Evolutionary conservation across 64 coral and sea anemone species (phyloP), one percentile per base, ranked within the genome.

Genomic region (Montipora foliosa): DNA sequence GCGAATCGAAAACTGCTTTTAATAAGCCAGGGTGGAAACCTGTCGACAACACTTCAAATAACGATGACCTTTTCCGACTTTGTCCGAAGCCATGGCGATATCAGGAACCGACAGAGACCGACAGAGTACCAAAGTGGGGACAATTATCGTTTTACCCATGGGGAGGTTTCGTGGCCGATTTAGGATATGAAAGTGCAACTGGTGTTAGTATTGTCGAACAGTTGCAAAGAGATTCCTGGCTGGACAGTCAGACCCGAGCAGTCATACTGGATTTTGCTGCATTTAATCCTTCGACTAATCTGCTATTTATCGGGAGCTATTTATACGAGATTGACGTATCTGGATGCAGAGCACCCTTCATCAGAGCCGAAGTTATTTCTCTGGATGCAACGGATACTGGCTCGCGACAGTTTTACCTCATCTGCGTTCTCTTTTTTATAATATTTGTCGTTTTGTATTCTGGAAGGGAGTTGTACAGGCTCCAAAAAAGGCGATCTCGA

Each of bases 51-150:
- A 68, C 25, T 81, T 49, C 51, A 19, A 81, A 80, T 60, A 49
- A 48, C 2, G 52, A 81, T 17, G 71, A 94, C 57, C 66, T 94
- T n/a, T 79, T 94, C 77, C 64, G 88, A 89, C 67, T 82, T 89
- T 94, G 93, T 5, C 93, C 93, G 61, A 94, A 94, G 44, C 93
- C 93, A 6, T 94, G 93, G 93, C 47, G 93, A 90, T 94, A 90
- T 57, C 77, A 90, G 49, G 51, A 75, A 53, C 17, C 87, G 19
- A 80, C 47, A 50, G 61, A 59, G 16, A 74, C 48, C 12, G 48
- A 76, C 5, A 90, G 87, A 12, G 76, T 74, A 9, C 72, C 93
- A 5, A 77, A 90, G 47, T 94, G 79, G 93, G 93, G 93, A n/a
- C 49, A 76, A 46, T 90, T 83, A 7, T 51, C 93, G 12, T 70